Base-by-base conservation (phyloP, 2,888 invertebrate genomes). In the Drosophila cognata region DNA sequence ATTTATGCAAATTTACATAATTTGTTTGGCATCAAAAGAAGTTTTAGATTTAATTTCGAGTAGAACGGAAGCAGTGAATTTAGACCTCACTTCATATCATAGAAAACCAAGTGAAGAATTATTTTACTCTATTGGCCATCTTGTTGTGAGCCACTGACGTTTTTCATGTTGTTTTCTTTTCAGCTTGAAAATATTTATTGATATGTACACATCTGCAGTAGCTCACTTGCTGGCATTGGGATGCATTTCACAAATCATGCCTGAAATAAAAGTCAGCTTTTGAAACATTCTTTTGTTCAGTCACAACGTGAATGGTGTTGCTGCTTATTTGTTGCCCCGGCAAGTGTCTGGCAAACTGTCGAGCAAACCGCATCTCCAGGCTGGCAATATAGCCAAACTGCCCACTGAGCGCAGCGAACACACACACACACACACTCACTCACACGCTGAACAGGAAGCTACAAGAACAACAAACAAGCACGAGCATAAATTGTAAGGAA, bases 401-500 rank as follows among this genome's bases (percentile, higher is more conserved):
- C 60, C 61, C 71, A 63, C 29, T 51, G 59, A 50, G 58, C 18
- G 57, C 59, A 55, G 51, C 56, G 59, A 21, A 58, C 48, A 63
- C 13, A 43, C 55, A 69, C 29, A n/a, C n/a, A n/a, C n/a, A n/a
- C 41, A 21, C 48, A 28, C 28, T 6, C 48, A 18, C 55, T 35
- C 48, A 60, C n/a, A 46, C 55, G 43, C 21, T 33, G n/a, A 38
- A 29, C 66, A 60, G 60, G 58, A 72, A 57, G 43, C 51, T 41
- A 52, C 58, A 52, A 41, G 36, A 62, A 60, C 74, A 68, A 51
- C 68, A 57, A 62, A 43, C 56, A 62, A 81, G 57, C 59, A 71
- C 52, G 29, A 61, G 57, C 77, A 77, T 78, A 81, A 79, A 81
- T 81, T 79, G 46, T 55, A 60, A 56, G 67, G 71, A 61, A 52